Conservation (phyloP, 2,113 vertebrate genomes). For the Tenebrosternarchus preto region DNA sequence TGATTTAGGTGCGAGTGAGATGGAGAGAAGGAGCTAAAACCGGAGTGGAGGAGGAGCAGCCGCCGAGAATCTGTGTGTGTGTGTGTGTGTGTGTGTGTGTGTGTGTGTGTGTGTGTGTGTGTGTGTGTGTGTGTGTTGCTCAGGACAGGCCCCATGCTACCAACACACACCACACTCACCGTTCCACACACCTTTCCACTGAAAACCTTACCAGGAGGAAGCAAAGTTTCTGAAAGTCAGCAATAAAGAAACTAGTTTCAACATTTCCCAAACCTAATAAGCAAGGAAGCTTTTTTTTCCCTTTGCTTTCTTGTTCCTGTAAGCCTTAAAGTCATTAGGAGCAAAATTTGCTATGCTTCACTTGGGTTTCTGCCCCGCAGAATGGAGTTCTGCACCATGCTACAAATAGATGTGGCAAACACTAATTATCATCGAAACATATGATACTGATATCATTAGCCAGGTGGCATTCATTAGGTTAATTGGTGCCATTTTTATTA, state of each 20-base stretch:
- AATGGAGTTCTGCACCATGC: slow-evolving; percentile 71
- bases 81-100: neutral
- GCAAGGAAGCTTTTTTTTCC: slow-evolving; percentile 24
- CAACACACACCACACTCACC: neutral
- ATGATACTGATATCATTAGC: slow-evolving; percentile 91
- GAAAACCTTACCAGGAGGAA: neutral
- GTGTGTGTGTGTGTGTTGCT: neutral
- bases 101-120: neutral
- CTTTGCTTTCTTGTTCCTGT: slow-evolving; percentile 17
- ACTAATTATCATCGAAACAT: slow-evolving; percentile 88
- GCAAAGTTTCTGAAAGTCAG: slow-evolving; percentile 1
- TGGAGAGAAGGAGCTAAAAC: neutral
- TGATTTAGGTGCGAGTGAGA: slow-evolving; percentile 48
- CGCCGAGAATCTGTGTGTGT: neutral
- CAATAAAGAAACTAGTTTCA: slow-evolving; percentile 14
- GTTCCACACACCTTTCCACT: neutral
- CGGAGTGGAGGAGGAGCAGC: neutral
- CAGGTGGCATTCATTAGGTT: slow-evolving; percentile 86
- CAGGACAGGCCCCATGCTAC: neutral
- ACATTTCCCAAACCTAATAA: slow-evolving; percentile 7
- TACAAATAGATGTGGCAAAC: slow-evolving; percentile 83
- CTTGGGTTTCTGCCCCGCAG: slow-evolving; percentile 74
- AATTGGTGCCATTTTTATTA: slow-evolving; percentile 93
- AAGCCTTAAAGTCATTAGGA: slow-evolving; percentile 65
- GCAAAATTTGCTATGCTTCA: slow-evolving; percentile 66